phyloP scores from a whole-genome alignment of 2,888 invertebrate species.

The Baccha elongata region DNA sequence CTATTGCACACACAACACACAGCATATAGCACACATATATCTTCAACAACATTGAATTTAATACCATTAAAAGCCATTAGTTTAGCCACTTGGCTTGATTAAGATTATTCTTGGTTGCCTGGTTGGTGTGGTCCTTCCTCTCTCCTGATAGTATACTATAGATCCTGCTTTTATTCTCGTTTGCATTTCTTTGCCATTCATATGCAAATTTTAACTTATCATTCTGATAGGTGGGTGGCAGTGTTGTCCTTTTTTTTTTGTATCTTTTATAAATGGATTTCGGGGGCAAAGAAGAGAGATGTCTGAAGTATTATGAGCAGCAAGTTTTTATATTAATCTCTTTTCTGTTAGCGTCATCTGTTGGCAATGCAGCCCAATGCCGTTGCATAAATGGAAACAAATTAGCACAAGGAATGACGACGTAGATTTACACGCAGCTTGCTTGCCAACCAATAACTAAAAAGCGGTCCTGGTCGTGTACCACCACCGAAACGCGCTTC shows the following conservation, averaged over 20 bases:
- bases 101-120: constrained; percentile 52
- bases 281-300: not conserved
- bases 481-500: not conserved
- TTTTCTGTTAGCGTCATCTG: constrained; percentile 51
- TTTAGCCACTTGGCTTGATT: constrained; percentile 68
- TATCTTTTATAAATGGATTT: constrained; percentile 30
- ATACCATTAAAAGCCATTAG: constrained; percentile 66
- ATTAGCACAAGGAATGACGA: constrained; percentile 33
- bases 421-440: not conserved
- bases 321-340: constrained; percentile 63
- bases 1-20: constrained; percentile 16
- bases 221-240: not conserved
- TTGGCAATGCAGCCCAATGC: constrained; percentile 15
- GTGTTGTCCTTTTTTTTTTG: constrained; percentile 5
- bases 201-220: constrained; percentile 61
- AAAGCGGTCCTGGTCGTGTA: not conserved
- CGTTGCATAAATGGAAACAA: constrained; percentile 49
- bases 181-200: constrained; percentile 52
- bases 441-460: not conserved
- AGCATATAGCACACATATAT: constrained; percentile 39
- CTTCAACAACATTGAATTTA: constrained; percentile 56
- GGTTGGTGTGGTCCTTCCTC: not conserved
- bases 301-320: constrained; percentile 12
- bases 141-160: not conserved
- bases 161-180: constrained; percentile 2